Conservation (phyloP, 2,888 invertebrate genomes). For the Rhingia rostrata region DNA sequence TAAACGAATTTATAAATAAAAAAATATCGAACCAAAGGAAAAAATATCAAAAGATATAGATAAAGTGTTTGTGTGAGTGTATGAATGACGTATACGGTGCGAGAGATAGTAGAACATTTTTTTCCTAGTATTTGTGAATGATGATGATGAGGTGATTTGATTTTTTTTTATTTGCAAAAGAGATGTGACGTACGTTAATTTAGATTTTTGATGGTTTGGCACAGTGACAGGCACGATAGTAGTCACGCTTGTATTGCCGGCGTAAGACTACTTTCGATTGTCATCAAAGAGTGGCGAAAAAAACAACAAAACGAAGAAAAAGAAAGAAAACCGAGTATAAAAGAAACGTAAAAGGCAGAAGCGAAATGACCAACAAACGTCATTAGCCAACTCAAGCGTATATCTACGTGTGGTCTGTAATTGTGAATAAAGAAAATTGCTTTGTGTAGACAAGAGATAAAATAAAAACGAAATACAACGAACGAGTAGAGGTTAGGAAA, state of each 20-base stretch:
- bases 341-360: conserved; percentile 16
- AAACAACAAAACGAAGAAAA: not conserved
- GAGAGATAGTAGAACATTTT: not conserved
- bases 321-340: conserved; percentile 1
- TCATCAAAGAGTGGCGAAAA: not conserved
- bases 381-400: not conserved
- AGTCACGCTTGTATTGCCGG: conserved; percentile 9
- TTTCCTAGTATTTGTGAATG: not conserved
- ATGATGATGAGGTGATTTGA: conserved; percentile 35
- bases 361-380: conserved; percentile 30
- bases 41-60: conserved; percentile 7
- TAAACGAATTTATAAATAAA: conserved; percentile 63
- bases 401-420: conserved; percentile 5
- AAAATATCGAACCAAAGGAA: conserved; percentile 34
- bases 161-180: not conserved
- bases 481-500: not conserved
- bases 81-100: not conserved
- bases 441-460: not conserved
- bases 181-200: conserved; percentile 30
- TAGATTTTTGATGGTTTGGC: conserved; percentile 30
- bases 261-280: conserved; percentile 37
- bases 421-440: conserved; percentile 8
- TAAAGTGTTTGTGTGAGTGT: conserved; percentile 12
- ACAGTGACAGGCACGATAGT: conserved; percentile 28
- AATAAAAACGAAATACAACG: not conserved